Base-by-base conservation (phyloP, 53 echinoderm and acorn worm genomes). In the Echinometra lucunter region DNA sequence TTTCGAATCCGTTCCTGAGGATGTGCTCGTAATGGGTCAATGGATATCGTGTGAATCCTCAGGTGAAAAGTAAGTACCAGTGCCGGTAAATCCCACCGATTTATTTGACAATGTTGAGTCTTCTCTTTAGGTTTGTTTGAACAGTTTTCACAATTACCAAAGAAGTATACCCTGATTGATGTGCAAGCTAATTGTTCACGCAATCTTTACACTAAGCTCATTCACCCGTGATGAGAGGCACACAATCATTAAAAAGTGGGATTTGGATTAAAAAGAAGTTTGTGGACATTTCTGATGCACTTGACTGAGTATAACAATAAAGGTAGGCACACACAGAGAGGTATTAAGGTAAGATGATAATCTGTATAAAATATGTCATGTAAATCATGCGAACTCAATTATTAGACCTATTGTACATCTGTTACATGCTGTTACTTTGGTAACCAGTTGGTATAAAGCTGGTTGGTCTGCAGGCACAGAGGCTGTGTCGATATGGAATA, bases 21-120 rank as follows among this genome's bases (percentile, higher is more conserved):
- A 34, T 2, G 13, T 72, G 28, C 32, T 72, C 42, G 78, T 42
- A 78, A 78, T 78, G 78, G 72, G 78, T 78, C 40, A 78, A 78
- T 78, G 35, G 19, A 42, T 78, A 78, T 35, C 78, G 78, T 78
- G 78, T 78, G 78, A 78, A 78, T 78, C 78, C 42, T 72, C 37
- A 72, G 32, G 32, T 72, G 11, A 72, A 15, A 17, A 47, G 49
- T 4, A 6, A 53, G 13, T 13, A 53, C 53, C 0, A 53, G 11
- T 74, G 15, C 74, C 23, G 6, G 78, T 11, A 19, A 78, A 78
- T 78, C 78, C 78, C 42, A 19, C 37, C 38, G 18, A 18, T 78
- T 72, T 38, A 19, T 78, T 78, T 38, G 42, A 4, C 37, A 78
- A 42, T 18, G 23, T 78, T 78, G 42, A 2, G 19, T 17, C 78